These are phyloP conservation scores for Exephanes ischioxanthus DNA, from an alignment of 2,888 invertebrate species.

Conservation along the genomic window DNA sequence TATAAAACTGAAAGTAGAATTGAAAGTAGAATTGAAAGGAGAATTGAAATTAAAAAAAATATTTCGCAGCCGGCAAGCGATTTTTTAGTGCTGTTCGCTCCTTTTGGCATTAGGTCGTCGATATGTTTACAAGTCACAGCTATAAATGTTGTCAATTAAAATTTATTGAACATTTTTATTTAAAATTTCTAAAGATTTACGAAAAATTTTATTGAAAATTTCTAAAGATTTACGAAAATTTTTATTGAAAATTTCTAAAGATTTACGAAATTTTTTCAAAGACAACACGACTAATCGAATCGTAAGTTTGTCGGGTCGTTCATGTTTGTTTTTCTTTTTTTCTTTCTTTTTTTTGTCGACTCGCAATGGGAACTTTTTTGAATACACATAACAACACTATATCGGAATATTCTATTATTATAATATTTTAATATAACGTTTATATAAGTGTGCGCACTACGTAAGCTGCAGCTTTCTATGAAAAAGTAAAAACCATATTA, in stretches of 20 bases:
- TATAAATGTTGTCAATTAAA: conserved; percentile 12
- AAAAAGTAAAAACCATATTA: conserved; percentile 64
- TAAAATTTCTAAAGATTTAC: conserved; percentile 42
- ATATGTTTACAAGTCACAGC: too few species aligned
- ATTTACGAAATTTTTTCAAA: conserved; percentile 44
- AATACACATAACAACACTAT: conserved; percentile 24
- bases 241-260: conserved; percentile 30
- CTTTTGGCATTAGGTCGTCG: too few species aligned
- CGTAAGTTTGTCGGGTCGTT: conserved; percentile 23
- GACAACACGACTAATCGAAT: conserved; percentile 30
- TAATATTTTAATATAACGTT: conserved; percentile 50
- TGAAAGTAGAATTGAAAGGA: too few species aligned
- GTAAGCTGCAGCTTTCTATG: conserved; percentile 78
- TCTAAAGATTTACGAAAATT: conserved; percentile 28
- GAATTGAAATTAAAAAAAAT: too few species aligned
- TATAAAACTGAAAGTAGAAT: too few species aligned
- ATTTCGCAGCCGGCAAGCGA: background rate
- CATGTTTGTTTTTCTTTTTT: conserved; percentile 17
- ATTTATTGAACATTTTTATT: conserved; percentile 22
- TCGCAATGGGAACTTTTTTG: conserved; percentile 11
- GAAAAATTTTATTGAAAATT: conserved; percentile 26
- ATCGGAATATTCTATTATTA: conserved; percentile 25
- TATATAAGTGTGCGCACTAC: conserved; percentile 80
- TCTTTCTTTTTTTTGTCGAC: background rate
- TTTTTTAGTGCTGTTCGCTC: too few species aligned